Conservation (phyloP, 2,888 invertebrate genomes). For the Amphipoea oculea region DNA sequence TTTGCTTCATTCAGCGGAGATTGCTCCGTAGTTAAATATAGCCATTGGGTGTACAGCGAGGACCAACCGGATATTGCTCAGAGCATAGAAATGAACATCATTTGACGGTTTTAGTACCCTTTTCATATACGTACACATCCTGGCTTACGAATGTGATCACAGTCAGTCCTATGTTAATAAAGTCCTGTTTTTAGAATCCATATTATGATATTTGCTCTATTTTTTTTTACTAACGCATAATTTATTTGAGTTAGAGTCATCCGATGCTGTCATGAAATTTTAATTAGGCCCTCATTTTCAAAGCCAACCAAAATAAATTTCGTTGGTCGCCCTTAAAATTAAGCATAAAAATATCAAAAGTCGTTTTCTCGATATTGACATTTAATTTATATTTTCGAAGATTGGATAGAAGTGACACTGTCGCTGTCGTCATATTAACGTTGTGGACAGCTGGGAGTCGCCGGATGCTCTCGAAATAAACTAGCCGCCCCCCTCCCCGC, state of each 20-base stretch:
- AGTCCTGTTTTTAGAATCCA: constrained; percentile 24
- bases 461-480: constrained; percentile 88
- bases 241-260: constrained; percentile 21
- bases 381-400: constrained; percentile 83
- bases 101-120: constrained; percentile 71
- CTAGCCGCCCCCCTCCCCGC: constrained; percentile 66
- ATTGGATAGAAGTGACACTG: constrained; percentile 81
- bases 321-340: constrained; percentile 16
- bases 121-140: constrained; percentile 65
- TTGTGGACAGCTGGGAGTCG: constrained; percentile 84
- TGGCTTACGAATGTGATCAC: constrained; percentile 66
- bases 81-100: constrained; percentile 74
- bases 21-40: constrained; percentile 70
- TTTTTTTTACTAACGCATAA: constrained; percentile 5
- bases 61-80: constrained; percentile 78
- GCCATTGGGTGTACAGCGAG: constrained; percentile 62
- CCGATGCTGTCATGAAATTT: constrained; percentile 34
- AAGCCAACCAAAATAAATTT: constrained; percentile 30
- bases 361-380: constrained; percentile 75
- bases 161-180: constrained; percentile 45
- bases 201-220: neutral
- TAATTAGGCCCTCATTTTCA: constrained; percentile 27
- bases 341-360: constrained; percentile 49
- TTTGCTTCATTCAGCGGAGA: constrained; percentile 68
- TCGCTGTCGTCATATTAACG: constrained; percentile 86